A percentile compares a stretch with the other conserved stretches of the same genome.
Conservation (phyloP, 1,140 invertebrate genomes). For the Metopolophium dirhodum region DNA sequence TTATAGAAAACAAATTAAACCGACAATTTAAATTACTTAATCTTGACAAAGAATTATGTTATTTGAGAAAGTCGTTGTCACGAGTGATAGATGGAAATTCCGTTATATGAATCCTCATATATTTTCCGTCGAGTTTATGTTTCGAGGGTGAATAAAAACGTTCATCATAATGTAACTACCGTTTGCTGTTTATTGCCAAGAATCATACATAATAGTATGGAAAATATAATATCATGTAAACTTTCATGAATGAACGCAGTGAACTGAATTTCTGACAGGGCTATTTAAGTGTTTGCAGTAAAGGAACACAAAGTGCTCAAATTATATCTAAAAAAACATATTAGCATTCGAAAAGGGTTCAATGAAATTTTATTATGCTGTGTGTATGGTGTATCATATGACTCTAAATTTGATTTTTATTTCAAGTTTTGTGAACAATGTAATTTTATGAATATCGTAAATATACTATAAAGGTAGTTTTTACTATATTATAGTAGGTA, state of each 20-base stretch:
- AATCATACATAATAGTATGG: neutral
- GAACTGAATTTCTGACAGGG: neutral
- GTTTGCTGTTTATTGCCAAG: constrained; percentile 3
- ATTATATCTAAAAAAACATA: neutral
- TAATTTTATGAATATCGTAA: neutral
- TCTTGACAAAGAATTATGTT: neutral
- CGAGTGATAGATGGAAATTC: neutral
- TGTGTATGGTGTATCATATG: neutral
- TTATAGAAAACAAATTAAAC: neutral
- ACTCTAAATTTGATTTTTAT: neutral
- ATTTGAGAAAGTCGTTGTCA: neutral
- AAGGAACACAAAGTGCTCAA: neutral
- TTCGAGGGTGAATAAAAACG: neutral
- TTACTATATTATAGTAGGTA: neutral
- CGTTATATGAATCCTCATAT: neutral
- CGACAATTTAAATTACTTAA: neutral
- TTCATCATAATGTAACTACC: neutral
- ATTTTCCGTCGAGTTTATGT: neutral
- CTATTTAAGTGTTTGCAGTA: neutral
- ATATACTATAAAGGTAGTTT: neutral
- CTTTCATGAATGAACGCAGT: neutral
- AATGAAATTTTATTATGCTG: neutral
- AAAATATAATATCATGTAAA: neutral
- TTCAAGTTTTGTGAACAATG: neutral
- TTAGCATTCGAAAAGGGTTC: neutral